Base-by-base conservation (phyloP, 2,797 vertebrate genomes). In the Buphagus erythrorhynchus region DNA sequence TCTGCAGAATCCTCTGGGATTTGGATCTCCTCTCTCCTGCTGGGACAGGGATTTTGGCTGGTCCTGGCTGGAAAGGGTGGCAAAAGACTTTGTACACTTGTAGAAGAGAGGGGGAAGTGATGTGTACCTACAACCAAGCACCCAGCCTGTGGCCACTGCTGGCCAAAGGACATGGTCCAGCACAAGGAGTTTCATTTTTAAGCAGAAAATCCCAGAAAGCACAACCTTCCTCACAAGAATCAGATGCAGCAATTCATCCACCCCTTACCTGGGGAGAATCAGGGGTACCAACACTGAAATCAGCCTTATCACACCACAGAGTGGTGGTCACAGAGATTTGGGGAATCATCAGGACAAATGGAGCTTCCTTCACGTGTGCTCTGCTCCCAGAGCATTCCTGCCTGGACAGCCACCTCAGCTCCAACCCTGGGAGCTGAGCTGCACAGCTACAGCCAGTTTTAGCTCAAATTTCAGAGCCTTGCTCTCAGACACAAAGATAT, bases 291-390 rank as follows among this genome's bases (percentile, higher is more conserved):
- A 15, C 9, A 25, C 62, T 21, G n/a, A 43, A 88, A 76, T 33
- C 59, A 28, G 28, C 31, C 17, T 54, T 43, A 21, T 13, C 38
- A 26, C 52, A 31, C 19, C 31, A 6, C 35, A 11, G 1, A 1
- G 3, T 13, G 46, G 13, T 22, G 28, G 54, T 93, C 79, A 49
- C 33, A 17, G 54, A 69, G 65, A 42, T 36, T 6, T 42, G 15
- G 42, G 58, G 13, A 38, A 66, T 35, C 13, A 0, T 1, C 1
- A 5, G 52, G 21, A 65, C 59, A 58, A 1, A 19, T 11, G 54
- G 24, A 84, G 33, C 36, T 67, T 51, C 45, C 29, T 77, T 36
- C 46, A 4, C 0, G 0, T 3, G 8, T 33, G 25, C 40, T 62
- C 28, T 65, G 52, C 45, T 79, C 45, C 58, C 31, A n/a, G 35